phyloP scores from a whole-genome alignment of 1,140 invertebrate genomes.

The Pseudomyrmex gracilis region DNA sequence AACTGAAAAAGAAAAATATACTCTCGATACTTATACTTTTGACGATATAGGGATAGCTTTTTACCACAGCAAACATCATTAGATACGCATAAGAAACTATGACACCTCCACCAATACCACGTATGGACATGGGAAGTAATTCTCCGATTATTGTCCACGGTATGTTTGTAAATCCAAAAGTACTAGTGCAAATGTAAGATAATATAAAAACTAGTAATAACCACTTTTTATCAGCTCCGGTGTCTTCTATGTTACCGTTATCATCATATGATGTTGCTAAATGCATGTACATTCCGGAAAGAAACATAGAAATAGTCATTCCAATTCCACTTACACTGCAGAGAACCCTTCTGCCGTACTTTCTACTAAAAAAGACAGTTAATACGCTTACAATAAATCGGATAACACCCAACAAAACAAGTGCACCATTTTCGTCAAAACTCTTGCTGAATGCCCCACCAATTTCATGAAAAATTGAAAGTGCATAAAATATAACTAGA shows the following conservation, averaged over 20 bases:
- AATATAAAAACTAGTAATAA: slow-evolving; percentile 32
- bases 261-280: slow-evolving; percentile 80
- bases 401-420: slow-evolving; percentile 36
- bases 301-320: slow-evolving; percentile 86
- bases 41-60: slow-evolving; percentile 29
- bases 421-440: slow-evolving; percentile 27
- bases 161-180: slow-evolving; percentile 87
- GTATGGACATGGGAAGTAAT: slow-evolving; percentile 86
- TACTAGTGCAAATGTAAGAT: slow-evolving; percentile 85
- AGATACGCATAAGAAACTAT: slow-evolving; percentile 36
- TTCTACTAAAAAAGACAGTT: slow-evolving; percentile 85
- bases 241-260: slow-evolving; percentile 34
- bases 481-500: slow-evolving; percentile 42
- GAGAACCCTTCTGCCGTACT: slow-evolving; percentile 85
- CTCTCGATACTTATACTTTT: slow-evolving; percentile 28
- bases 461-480: slow-evolving; percentile 35
- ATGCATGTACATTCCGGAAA: slow-evolving; percentile 85
- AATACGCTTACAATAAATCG: slow-evolving; percentile 79
- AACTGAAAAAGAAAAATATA: slow-evolving; percentile 50
- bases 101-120: slow-evolving; percentile 86
- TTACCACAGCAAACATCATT: slow-evolving; percentile 46
- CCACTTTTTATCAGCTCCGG: slow-evolving; percentile 23
- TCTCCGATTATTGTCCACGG: slow-evolving; percentile 89
- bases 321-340: slow-evolving; percentile 86
- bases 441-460: slow-evolving; percentile 16